Base-by-base conservation (phyloP, 2,888 invertebrate genomes). In the Cheilosia scutellata region DNA sequence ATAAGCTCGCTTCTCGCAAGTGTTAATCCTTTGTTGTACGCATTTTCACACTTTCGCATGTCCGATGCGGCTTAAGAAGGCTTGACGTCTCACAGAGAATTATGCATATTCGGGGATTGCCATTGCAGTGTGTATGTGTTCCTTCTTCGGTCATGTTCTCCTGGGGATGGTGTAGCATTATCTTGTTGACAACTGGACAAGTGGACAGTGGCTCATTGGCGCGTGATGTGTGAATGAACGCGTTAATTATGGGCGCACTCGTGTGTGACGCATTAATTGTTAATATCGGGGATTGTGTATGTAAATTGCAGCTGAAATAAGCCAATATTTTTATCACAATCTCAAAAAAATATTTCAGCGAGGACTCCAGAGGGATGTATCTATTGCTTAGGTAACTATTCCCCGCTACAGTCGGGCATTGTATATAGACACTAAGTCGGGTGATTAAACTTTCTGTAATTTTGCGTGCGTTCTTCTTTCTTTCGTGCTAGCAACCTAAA, bases 11-110 rank as follows among this genome's bases (percentile, higher is more conserved):
- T 47, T 77, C 47, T 80, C 25, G 42, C n/a, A 75, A 80, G 75
- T 83, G 66, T 31, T 84, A 84, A 84, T 84, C 84, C 80, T 80
- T 70, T 65, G 58, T 79, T 55, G 84, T 55, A 70, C 47, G 70
- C 79, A 60, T 51, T 70, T 84, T 84, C 75, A 84, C 84, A 84
- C 84, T 75, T 84, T 84, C 65, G 80, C 80, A 75, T 80, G 80
- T 75, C 71, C 60, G 63, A 70, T 63, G 68, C 27, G 68, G 60
- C 78, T 82, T 71, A 77, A 27, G 44, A 25, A 53, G 70, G 55
- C 49, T 72, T 68, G 33, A 40, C 29, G 13, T 49, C 53, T 63
- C 49, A 42, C 49, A 76, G 33, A 42, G 31, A 49, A 51, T 76
- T 55, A 66, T 78, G 79, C 47, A 74, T 70, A 78, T 53, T 66